Percentiles rank a stretch among this genome's conserved stretches.
These are phyloP conservation scores for Pithys albifrons DNA, from an alignment of 2,113 vertebrate species.

Conservation along the genomic window DNA sequence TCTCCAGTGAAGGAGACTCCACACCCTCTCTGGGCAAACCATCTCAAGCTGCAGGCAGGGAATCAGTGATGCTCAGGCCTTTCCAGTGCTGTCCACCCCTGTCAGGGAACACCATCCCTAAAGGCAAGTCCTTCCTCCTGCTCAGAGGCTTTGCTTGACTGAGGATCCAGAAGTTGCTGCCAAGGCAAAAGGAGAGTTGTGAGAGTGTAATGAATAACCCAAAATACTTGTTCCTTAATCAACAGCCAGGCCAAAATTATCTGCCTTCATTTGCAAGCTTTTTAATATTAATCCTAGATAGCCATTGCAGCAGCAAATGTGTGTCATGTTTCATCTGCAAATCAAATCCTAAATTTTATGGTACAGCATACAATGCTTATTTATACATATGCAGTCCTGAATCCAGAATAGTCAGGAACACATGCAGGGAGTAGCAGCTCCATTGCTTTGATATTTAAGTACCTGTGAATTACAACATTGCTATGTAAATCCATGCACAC, in stretches of 20 bases:
- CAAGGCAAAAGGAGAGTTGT: neutral
- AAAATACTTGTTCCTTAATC: neutral
- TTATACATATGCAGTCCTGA: neutral
- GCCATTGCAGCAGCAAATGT: neutral
- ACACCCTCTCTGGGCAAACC: too few relatives aligned
- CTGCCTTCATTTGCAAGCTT: neutral
- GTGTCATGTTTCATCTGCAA: neutral
- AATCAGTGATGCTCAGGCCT: neutral
- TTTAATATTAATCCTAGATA: neutral
- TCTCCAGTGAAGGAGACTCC: neutral
- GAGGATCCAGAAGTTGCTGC: neutral
- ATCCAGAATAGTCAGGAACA: neutral
- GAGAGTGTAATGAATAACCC: neutral
- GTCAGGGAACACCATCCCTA: neutral
- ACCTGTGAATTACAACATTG: neutral
- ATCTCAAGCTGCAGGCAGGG: neutral
- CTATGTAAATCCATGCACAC: neutral
- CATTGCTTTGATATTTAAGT: slow-evolving; percentile 27
- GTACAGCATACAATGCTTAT: neutral
- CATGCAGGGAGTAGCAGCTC: neutral
- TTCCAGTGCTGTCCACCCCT: neutral
- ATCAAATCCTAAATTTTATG: neutral
- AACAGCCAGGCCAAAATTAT: neutral
- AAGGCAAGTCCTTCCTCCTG: neutral
- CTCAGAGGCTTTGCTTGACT: neutral